Evolutionary conservation across 2,797 vertebrate genomes (phyloP), one percentile per base, ranked within the genome.

Genomic region (Enteromius thamalakanensis): DNA sequence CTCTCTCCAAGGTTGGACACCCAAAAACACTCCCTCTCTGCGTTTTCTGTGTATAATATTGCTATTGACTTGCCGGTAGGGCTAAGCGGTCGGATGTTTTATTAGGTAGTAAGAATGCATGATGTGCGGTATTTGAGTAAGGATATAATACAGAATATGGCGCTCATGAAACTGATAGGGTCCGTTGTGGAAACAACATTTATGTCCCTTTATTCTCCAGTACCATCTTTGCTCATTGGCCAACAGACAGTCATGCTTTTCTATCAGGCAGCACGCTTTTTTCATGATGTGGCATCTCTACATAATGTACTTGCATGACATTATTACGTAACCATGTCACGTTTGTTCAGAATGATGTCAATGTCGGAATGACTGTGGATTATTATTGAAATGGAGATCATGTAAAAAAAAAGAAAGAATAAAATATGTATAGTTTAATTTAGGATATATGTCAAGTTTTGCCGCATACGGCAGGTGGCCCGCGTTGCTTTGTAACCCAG

Each of bases 1-100:
- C 81, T 47, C 64, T 32, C 42, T 68, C 34, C 81, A 70, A 86
- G 87, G 85, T 88, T 42, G 64, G 83, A 81, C 32, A 81, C 53
- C 8, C 69, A 74, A 7, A 82, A 82, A 69, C 40, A 72, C 58
- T 29, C 10, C n/a, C 23, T 68, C 49, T 29, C 21, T 49, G 11
- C 71, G 6, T 45, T 26, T 17, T 74, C 6, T 64, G 2, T 76
- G 2, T 26, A 3, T 21, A 55, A 2, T 78, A 21, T 55, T 14
- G 51, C 23, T n/a, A 65, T 67, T 72, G 14, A 47, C 40, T 74
- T 79, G 32, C 37, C 10, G 51, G 15, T 53, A 17, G 21, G 34
- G 7, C 7, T 69, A 53, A 70, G 26, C 40, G 32, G 51, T 32
- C 26, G 64, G 6, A 1, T 17, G 45, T 8, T 60, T 76, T 76